Evolutionary conservation across 2,797 vertebrate genomes (phyloP), one percentile per base, ranked within the genome.

Genomic region (Gadopsis marmoratus): DNA sequence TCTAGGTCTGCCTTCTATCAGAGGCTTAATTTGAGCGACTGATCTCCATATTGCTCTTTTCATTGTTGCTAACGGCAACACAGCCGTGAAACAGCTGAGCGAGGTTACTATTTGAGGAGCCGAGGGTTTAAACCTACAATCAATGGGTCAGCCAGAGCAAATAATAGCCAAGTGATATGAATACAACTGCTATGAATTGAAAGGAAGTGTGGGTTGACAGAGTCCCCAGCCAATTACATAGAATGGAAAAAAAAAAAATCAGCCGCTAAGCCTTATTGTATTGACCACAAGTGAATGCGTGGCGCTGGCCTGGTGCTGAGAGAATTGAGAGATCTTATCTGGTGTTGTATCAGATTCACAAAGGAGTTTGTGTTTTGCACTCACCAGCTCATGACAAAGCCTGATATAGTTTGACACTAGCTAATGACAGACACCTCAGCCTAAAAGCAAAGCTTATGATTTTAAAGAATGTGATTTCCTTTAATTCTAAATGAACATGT

Each of bases 121-220:
- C 59, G 76, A 77, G 79, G 87, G 74, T 89, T 94, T 93, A 92
- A 89, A 92, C 79, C 89, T 84, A 82, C 91, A 92, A 93, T 94
- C 92, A 93, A 83, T 91, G 92, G 93, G 94, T 94, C 92, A 93
- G 87, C 77, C 80, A 82, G 86, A 91, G 87, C 86, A 93, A 95
- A 95, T 94, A 94, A 94, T 88, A 90, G 91, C 86, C 88, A 91
- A 94, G 91, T 91, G 91, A 95, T 94, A 93, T 94, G 91, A 95
- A 94, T 95, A 94, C 91, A 93, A 93, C 92, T 93, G 92, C 89
- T 88, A 89, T 88, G 89, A 92, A 90, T 67, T 93, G 88, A 93
- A 94, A 94, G 93, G 90, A 93, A 92, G 87, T 90, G 86, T 84
- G 87, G 89, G 87, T 87, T 84, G 90, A 92, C 86, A 79, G 60